phyloP scores from a whole-genome alignment of 2,888 invertebrate genomes.

The Xylota segnis region DNA sequence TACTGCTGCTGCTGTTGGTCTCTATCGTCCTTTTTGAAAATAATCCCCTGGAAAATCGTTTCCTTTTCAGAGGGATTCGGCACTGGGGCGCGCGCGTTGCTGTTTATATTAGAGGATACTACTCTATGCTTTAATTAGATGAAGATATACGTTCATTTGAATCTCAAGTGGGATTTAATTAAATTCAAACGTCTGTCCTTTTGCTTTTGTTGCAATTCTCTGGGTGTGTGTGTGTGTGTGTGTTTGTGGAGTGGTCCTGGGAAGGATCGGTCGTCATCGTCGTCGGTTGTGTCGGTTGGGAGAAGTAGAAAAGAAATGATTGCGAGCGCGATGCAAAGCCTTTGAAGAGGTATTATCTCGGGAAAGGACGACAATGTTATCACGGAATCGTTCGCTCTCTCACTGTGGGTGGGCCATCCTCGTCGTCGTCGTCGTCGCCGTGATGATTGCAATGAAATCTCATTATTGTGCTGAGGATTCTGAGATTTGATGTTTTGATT shows the following conservation, averaged over 20 bases:
- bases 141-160: slow-evolving; percentile 76
- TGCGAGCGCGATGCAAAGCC: slow-evolving; percentile 54
- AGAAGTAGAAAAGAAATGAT: slow-evolving; percentile 38
- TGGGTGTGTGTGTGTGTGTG: too few relatives aligned
- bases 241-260: background rate
- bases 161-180: slow-evolving; percentile 77
- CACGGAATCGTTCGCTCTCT: background rate
- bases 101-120: slow-evolving; percentile 40
- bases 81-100: slow-evolving; percentile 6
- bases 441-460: slow-evolving; percentile 66
- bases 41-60: slow-evolving; percentile 68
- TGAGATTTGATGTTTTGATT: slow-evolving; percentile 66
- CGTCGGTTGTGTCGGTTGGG: background rate
- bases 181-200: slow-evolving; percentile 76
- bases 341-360: slow-evolving; percentile 47
- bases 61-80: slow-evolving; percentile 53
- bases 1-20: background rate
- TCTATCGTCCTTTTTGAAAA: slow-evolving; percentile 10
- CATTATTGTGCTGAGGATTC: slow-evolving; percentile 59
- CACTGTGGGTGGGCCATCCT: slow-evolving; percentile 27
- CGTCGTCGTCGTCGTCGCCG: too few relatives aligned
- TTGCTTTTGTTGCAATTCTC: slow-evolving; percentile 58
- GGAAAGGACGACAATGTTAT: slow-evolving; percentile 19
- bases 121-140: slow-evolving; percentile 72
- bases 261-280: too few relatives aligned